These are phyloP conservation scores for Drosophila anomelani DNA, from an alignment of 2,888 invertebrate species.

Conservation along the genomic window DNA sequence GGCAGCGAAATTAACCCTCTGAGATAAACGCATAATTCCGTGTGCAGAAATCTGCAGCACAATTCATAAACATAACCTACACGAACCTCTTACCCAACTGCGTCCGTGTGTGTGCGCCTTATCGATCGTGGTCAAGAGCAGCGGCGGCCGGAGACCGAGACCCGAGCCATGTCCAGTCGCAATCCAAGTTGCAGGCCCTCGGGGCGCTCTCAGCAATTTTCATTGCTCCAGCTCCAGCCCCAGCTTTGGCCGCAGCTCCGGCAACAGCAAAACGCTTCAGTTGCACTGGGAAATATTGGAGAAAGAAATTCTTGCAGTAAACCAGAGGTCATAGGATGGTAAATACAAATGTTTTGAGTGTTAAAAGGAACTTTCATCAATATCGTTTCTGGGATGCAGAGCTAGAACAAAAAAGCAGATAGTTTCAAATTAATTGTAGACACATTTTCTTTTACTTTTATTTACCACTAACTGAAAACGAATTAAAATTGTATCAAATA, in stretches of 20 bases:
- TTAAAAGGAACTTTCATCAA: background rate
- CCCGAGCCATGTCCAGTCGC: conserved; percentile 60
- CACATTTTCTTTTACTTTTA: too few relatives aligned
- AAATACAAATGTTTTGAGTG: background rate
- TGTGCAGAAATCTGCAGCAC: conserved; percentile 60
- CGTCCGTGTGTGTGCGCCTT: conserved; percentile 52
- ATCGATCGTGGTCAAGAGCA: conserved; percentile 77
- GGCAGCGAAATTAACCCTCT: conserved; percentile 61
- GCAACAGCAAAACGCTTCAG: conserved; percentile 45
- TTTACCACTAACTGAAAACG: too few relatives aligned
- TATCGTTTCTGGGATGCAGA: background rate
- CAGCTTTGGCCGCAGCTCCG: conserved; percentile 40
- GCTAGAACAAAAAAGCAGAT: too few relatives aligned
- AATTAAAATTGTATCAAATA: too few relatives aligned
- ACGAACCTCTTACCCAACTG: conserved; percentile 27
- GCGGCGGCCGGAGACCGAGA: conserved; percentile 58
- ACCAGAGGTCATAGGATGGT: background rate
- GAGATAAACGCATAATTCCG: conserved; percentile 72
- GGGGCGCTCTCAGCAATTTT: conserved; percentile 83
- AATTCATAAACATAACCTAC: conserved; percentile 70
- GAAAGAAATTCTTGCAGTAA: background rate
- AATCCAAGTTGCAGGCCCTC: conserved; percentile 76
- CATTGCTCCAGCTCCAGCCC: conserved; percentile 58
- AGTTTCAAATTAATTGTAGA: too few relatives aligned
- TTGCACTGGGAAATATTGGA: background rate